Percentiles rank a stretch among this genome's conserved stretches.
These are phyloP conservation scores for Caenorhabditis brenneri DNA, from an alignment of 1,140 invertebrate species.

Conservation along the genomic window DNA sequence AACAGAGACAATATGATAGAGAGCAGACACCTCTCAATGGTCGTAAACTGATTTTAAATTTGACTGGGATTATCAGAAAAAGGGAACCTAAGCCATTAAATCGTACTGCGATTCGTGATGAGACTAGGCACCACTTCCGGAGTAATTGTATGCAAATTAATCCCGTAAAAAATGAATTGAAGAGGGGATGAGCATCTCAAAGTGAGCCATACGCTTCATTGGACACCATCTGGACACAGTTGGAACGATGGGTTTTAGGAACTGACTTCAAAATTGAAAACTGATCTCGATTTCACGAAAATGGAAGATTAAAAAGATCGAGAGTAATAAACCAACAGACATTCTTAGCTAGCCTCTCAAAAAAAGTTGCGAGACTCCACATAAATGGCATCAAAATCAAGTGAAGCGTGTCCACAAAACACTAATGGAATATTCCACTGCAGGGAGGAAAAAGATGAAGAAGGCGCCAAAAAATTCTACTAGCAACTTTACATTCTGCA, in stretches of 20 bases:
- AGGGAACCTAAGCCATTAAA: too few species aligned
- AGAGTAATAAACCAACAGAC: too few species aligned
- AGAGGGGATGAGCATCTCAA: too few species aligned
- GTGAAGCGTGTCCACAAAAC: neutral
- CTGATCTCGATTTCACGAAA: too few species aligned
- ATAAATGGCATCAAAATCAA: constrained; percentile 5
- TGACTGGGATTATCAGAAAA: too few species aligned
- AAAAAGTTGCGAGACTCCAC: neutral
- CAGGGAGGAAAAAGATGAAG: neutral
- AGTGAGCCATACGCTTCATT: neutral
- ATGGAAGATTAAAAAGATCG: too few species aligned
- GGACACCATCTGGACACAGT: neutral
- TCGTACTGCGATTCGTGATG: too few species aligned
- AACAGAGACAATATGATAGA: neutral
- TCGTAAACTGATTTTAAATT: too few species aligned
- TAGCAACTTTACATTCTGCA: neutral
- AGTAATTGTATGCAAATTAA: constrained; percentile 24
- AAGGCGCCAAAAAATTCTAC: neutral
- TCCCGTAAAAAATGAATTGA: neutral
- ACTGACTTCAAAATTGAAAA: too few species aligned
- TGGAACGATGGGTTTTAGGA: neutral
- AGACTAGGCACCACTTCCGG: neutral
- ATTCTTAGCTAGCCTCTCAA: neutral
- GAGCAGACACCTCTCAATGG: neutral
- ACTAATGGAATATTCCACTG: constrained; percentile 12